A percentile compares a stretch with the other conserved stretches of the same genome.
Conservation (phyloP, 2,113 vertebrate species). For the Zosterops lateralis region DNA sequence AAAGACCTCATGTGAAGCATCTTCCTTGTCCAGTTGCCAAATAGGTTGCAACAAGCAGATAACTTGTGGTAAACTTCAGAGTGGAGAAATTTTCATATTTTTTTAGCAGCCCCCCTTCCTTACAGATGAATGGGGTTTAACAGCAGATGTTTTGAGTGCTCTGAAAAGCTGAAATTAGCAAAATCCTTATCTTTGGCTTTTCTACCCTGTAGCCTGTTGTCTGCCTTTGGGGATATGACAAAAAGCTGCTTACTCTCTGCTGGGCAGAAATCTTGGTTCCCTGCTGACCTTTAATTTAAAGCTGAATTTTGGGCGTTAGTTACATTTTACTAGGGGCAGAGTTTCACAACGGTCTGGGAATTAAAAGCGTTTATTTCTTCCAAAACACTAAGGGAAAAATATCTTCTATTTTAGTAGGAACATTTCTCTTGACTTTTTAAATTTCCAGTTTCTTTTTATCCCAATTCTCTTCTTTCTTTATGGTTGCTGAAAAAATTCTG, state of each 20-base stretch:
- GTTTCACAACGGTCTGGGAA: constrained; percentile 11
- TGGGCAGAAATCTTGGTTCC: constrained; percentile 13
- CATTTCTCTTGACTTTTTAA: neutral
- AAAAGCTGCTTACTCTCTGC: neutral
- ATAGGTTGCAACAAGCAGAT: neutral
- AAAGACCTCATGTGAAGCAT: neutral
- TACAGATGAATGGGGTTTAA: neutral
- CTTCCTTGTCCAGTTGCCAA: neutral
- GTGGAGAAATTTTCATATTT: neutral
- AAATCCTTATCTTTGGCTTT: neutral
- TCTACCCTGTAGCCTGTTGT: neutral
- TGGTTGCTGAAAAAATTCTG: neutral
- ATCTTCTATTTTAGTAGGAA: neutral
- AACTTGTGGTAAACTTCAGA: neutral
- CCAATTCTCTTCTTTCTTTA: neutral
- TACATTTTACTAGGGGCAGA: constrained; percentile 11
- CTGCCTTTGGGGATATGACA: neutral
- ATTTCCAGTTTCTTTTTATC: neutral
- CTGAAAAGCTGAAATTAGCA: neutral
- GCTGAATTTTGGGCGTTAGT: neutral
- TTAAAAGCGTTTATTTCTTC: constrained; percentile 33
- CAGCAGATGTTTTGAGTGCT: neutral
- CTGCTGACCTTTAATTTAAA: constrained; percentile 43
- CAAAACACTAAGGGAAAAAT: neutral
- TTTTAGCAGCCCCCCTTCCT: neutral